These are phyloP conservation scores for Branchipolynoe longqiensis DNA, from an alignment of 2,888 invertebrate species.

Conservation along the genomic window DNA sequence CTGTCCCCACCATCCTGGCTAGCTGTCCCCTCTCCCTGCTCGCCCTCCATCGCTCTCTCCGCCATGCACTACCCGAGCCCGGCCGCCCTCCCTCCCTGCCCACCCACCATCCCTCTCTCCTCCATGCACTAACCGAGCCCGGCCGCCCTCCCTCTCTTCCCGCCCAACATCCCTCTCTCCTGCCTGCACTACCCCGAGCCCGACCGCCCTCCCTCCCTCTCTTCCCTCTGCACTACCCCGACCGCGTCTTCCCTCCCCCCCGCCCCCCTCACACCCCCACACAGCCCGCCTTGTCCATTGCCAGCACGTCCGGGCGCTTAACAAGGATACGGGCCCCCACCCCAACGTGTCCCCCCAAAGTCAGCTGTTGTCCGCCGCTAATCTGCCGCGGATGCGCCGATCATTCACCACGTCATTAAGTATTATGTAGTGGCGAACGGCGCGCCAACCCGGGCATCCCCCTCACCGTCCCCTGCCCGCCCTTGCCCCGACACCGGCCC, in stretches of 20 bases:
- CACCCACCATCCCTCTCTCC: too few relatives aligned
- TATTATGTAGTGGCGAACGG: constrained; percentile 15
- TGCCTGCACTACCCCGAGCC: not conserved
- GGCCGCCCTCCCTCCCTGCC: too few relatives aligned
- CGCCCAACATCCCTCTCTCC: not conserved
- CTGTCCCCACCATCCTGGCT: too few relatives aligned
- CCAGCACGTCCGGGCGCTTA: not conserved
- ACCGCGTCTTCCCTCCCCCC: not conserved
- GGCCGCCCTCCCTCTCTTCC: not conserved
- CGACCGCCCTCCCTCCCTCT: not conserved
- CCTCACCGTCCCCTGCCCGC: not conserved
- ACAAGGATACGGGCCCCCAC: too few relatives aligned
- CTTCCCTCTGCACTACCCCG: not conserved
- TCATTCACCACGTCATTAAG: constrained; percentile 7
- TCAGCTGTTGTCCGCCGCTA: not conserved
- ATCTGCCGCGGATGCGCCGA: constrained; percentile 16
- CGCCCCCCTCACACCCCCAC: not conserved
- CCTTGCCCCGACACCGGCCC: not conserved
- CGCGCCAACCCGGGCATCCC: not conserved
- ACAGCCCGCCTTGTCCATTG: not conserved
- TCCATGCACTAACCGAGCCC: not conserved
- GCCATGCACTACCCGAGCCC: too few relatives aligned
- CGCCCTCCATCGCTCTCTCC: too few relatives aligned
- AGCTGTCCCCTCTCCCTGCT: too few relatives aligned
- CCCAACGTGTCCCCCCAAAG: not conserved